Base-by-base conservation (phyloP, 2,888 invertebrate species). In the Nymphalis c-album region DNA sequence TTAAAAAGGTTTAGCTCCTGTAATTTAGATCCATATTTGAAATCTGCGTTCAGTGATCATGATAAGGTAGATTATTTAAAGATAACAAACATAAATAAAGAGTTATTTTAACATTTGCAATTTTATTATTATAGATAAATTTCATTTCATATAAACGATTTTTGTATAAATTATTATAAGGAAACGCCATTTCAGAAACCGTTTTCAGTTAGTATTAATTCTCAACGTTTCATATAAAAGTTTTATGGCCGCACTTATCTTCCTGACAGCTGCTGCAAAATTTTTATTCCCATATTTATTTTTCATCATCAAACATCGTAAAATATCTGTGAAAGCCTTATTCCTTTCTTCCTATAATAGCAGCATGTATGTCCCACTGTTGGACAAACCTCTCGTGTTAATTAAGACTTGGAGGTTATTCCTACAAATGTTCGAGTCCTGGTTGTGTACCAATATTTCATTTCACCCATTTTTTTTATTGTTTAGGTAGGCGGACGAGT, bases 181-280 rank as follows among this genome's bases (percentile, higher is more conserved):
- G 22, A 48, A 6, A 13, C 13, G 53, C 40, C 18, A 35, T 57
- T 57, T n/a, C 18, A 40, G 18, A 18, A 57, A 63, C 47, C 13
- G 48, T 55, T 66, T 64, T 69, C 66, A 46, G 71, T 62, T 60
- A 67, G 59, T 67, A 69, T 69, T 67, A 69, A 71, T 68, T 64
- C 60, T 65, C 63, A 31, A 59, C 58, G 63, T 69, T 65, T 69
- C 60, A 73, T 62, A 55, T 55, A 69, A 69, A 71, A 71, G 64
- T 71, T 69, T 72, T 69, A 73, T 67, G 71, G 55, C 45, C 20
- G 63, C 61, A 69, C 69, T 69, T 71, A 71, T 71, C 69, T 64
- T 64, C 22, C 50, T 53, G 63, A 50, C 67, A 64, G 67, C 67
- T 68, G 72, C 57, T 68, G 69, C 71, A 67, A 67, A 67, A 70